Base-by-base conservation (phyloP, 1,140 invertebrate species). In the Drosophila paulistorum region DNA sequence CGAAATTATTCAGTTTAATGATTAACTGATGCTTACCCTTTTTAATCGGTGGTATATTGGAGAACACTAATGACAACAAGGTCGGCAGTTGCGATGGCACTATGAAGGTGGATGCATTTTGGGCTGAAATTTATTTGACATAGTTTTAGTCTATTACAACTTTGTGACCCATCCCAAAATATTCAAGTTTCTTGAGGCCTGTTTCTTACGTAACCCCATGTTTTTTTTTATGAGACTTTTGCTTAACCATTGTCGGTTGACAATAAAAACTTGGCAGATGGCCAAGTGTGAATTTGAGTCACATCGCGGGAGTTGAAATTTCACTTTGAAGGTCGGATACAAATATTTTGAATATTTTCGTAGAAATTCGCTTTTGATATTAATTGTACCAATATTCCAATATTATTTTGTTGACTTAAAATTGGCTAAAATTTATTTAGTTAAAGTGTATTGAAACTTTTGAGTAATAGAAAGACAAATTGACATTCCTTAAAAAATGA, bases 1-100 rank as follows among this genome's bases (percentile, higher is more conserved):
- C 39, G 39, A 23, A 48, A 62, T 20, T 1, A 55, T 42, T 30
- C 0, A 17, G 7, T 30, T 7, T 30, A 14, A 1, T 5, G 4
- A 1, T n/a, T 39, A 6, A 37, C 7, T 45, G 26, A 3, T 3
- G 23, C 79, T 93, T 94, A 96, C 96, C 96, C 95, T 96, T 97
- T 79, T 96, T 96, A 9, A 97, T 94, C 3, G 95, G 95, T n/a
- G 96, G 96, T 65, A 97, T 96, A 78, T 96, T 96, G 0, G 95
- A 96, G 84, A 96, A 97, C 1, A 96, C 94, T 3, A 97, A 92
- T 0, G 95, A 96, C 2, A 97, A 91, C 20, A 96, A 86, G 0
- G 96, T 96, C 9, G 96, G 95, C 51, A 97, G 71, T 89, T 97
- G 96, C 81, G 96, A 95, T 4, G 96, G 96, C 51, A 97, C 93